These are phyloP conservation scores for Lycaena phlaeas DNA, from an alignment of 2,888 invertebrate genomes.

Conservation along the genomic window DNA sequence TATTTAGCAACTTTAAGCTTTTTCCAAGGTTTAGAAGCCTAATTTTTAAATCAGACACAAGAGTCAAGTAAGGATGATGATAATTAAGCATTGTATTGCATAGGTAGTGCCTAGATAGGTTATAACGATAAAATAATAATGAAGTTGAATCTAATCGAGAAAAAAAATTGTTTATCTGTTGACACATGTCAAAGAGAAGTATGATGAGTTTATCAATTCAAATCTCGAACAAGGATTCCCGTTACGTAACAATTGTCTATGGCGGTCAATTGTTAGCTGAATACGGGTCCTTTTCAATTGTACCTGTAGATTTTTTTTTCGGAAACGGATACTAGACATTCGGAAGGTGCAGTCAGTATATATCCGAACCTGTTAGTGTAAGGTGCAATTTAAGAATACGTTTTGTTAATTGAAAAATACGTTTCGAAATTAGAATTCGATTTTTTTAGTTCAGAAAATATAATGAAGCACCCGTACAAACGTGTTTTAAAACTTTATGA, in stretches of 20 bases:
- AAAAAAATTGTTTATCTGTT: slow-evolving; percentile 10
- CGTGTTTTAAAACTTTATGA: slow-evolving; percentile 30
- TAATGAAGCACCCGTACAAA: slow-evolving; percentile 58
- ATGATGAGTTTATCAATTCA: slow-evolving; percentile 15
- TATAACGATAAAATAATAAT: no score
- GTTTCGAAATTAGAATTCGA: slow-evolving; percentile 9
- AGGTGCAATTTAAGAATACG: slow-evolving; percentile 60
- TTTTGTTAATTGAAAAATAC: slow-evolving; percentile 21
- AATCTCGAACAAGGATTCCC: slow-evolving; percentile 14
- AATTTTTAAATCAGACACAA: no score
- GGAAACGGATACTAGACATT: slow-evolving; percentile 58
- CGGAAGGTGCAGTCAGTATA: slow-evolving; percentile 50
- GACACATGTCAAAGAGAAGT: slow-evolving; percentile 11
- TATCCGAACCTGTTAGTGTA: slow-evolving; percentile 53
- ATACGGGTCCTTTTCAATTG: slow-evolving; percentile 41
- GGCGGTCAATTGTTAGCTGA: slow-evolving; percentile 25
- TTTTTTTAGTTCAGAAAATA: slow-evolving; percentile 19
- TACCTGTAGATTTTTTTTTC: slow-evolving; percentile 58
- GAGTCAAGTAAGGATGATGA: no score
- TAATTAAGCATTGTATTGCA: no score
- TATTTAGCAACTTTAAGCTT: no score
- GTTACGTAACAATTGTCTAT: slow-evolving; percentile 18
- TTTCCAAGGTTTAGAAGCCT: no score
- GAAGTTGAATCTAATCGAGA: neutral
- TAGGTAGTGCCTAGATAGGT: no score